These are phyloP conservation scores for Eledone cirrhosa DNA, from an alignment of 2,888 invertebrate species.

Conservation along the genomic window DNA sequence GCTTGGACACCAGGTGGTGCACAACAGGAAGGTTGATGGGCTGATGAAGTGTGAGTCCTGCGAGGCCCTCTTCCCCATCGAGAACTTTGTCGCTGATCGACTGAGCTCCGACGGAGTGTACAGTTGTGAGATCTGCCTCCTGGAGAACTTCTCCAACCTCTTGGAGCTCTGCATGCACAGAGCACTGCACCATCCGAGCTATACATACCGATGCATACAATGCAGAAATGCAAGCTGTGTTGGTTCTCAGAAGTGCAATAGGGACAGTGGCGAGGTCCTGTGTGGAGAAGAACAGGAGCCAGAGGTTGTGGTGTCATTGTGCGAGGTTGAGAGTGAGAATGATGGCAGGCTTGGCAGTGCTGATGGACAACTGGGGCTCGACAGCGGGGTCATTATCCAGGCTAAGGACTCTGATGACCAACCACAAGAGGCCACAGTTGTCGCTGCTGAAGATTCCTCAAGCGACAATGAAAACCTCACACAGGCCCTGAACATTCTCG, in stretches of 20 bases:
- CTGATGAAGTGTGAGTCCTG: slow-evolving; percentile 10
- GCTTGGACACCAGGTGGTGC: not conserved
- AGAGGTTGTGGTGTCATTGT: no score
- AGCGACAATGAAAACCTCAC: slow-evolving; percentile 9
- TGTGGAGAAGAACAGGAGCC: no score
- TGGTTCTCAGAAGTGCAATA: no score
- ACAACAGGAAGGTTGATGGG: not conserved
- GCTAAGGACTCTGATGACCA: not conserved
- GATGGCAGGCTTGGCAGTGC: no score
- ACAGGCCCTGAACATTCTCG: slow-evolving; percentile 4
- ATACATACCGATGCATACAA: slow-evolving; percentile 3
- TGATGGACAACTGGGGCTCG: no score
- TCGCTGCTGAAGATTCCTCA: no score
- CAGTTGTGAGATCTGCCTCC: not conserved
- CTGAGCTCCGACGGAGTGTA: not conserved
- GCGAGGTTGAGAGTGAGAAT: no score
- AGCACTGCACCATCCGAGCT: not conserved
- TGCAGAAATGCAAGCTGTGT: not conserved
- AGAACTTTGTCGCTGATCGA: slow-evolving; percentile 8
- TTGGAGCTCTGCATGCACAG: slow-evolving; percentile 17
- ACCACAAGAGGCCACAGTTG: no score
- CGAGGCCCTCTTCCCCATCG: not conserved
- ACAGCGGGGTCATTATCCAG: no score
- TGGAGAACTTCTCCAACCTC: slow-evolving; percentile 1
- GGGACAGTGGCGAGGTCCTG: no score